phyloP scores from a whole-genome alignment of 2,113 vertebrate species.

The Felis chaus region DNA sequence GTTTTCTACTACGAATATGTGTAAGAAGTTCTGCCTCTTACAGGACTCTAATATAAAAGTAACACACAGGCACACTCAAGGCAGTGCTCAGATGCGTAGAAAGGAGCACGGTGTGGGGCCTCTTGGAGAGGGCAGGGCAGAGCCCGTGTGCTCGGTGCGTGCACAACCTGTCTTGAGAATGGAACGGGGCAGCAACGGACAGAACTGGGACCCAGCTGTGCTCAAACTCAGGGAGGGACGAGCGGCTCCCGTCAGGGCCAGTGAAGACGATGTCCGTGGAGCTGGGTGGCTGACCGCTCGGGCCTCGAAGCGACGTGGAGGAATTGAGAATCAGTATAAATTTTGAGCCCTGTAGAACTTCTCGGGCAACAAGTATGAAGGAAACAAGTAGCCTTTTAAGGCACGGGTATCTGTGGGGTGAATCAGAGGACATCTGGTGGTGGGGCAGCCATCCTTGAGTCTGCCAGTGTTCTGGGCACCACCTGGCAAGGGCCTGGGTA shows the following conservation, averaged over 20 bases:
- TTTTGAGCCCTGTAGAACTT: background rate
- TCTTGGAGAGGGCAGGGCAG: background rate
- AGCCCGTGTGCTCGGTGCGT: background rate
- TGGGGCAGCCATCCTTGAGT: background rate
- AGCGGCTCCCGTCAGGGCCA: rapidly evolving
- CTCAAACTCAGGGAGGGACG: rapidly evolving
- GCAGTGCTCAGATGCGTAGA: background rate
- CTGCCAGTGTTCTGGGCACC: too few species aligned
- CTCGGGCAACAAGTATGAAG: background rate
- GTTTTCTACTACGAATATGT: background rate
- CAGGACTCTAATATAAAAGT: rapidly evolving
- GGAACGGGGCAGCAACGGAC: background rate
- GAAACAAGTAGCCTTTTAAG: background rate
- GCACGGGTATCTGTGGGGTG: background rate
- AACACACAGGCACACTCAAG: background rate
- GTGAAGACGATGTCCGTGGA: rapidly evolving
- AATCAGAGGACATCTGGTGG: background rate
- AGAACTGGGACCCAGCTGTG: background rate
- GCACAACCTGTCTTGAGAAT: background rate
- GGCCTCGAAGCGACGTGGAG: background rate
- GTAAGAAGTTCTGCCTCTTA: background rate
- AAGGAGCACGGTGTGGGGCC: background rate
- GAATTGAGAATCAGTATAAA: background rate
- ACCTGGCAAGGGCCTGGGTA: background rate
- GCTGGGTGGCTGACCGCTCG: rapidly evolving